Evolutionary conservation across 2,113 vertebrate species (phyloP), one percentile per base, ranked within the genome.

Genomic region (Rhombomys opimus): DNA sequence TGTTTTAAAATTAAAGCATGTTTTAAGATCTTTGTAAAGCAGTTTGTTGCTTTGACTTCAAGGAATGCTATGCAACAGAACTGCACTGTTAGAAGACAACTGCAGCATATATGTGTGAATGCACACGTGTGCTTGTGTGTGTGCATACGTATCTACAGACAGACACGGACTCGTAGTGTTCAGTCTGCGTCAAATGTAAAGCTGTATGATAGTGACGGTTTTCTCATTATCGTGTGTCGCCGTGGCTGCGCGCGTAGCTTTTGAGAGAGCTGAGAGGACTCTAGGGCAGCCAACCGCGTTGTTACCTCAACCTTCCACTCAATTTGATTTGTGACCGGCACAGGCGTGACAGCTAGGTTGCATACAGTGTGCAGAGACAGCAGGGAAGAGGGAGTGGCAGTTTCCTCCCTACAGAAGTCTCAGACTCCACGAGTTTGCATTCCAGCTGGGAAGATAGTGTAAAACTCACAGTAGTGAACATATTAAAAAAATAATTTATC

Each of bases 1-100:
- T 12, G 35, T 50, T 67, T 41, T 80, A 87, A 93, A 94, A 75
- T 78, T 87, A 57, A 41, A 32, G 32, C 30, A 35, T 27, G 87
- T 70, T 91, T 81, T 68, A 95, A 57, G 77, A 12, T 63, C 93
- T 91, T 50, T 2, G 50, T 41, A 63, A 87, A 95, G 65, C 0
- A 52, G 20, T 80, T 92, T 73, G 93, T 75, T 57, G 80, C 54
- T 25, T 94, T 76, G 54, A 89, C 70, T 65, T 91, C 41, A 14
- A 93, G 41, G 52, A 50, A 89, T 73, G 54, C 46, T 93, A 61
- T 30, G 38, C 7, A 72, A 78, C 59, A 54, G 80, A 94, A 92
- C 73, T 41, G 12, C 22, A 38, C 17, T 73, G 32, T 84, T 38
- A 59, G 20, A 93, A 89, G 77, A 54, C 84, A 89, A 91, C 7